These are phyloP conservation scores for Limnephilus rhombicus DNA, from an alignment of 2,888 invertebrate genomes.

Conservation along the genomic window DNA sequence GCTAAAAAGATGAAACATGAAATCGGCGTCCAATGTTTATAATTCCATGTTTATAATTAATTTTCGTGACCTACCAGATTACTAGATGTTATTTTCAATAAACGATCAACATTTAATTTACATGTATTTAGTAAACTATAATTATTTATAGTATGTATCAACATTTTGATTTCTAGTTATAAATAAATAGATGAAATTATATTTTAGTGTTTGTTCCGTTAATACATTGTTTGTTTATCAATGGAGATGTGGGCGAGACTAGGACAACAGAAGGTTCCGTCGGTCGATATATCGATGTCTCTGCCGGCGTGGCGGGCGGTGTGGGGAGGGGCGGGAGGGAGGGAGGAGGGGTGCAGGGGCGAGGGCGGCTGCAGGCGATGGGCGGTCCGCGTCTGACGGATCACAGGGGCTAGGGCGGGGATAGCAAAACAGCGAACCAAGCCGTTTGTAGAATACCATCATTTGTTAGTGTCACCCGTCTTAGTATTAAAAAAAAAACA, in stretches of 20 bases:
- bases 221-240: background rate
- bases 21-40: too few relatives aligned
- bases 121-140: too few relatives aligned
- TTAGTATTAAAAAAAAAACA: too few relatives aligned
- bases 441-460: background rate
- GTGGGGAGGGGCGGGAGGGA: too few relatives aligned
- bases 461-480: background rate
- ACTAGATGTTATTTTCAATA: background rate
- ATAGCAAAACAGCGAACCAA: background rate
- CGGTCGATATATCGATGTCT: constrained; percentile 33
- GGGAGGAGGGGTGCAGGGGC: background rate
- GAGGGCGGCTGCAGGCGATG: background rate
- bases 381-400: background rate
- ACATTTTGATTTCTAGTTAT: background rate
- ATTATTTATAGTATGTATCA: too few relatives aligned
- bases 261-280: constrained; percentile 1
- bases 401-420: background rate
- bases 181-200: background rate
- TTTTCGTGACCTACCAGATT: too few relatives aligned
- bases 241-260: background rate
- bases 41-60: too few relatives aligned
- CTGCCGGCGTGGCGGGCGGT: background rate
- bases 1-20: too few relatives aligned
- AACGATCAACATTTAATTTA: background rate
- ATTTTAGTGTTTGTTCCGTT: background rate